Evolutionary conservation across 2,113 vertebrate genomes (phyloP), one percentile per base, ranked within the genome.

Genomic region (Butorides virescens): DNA sequence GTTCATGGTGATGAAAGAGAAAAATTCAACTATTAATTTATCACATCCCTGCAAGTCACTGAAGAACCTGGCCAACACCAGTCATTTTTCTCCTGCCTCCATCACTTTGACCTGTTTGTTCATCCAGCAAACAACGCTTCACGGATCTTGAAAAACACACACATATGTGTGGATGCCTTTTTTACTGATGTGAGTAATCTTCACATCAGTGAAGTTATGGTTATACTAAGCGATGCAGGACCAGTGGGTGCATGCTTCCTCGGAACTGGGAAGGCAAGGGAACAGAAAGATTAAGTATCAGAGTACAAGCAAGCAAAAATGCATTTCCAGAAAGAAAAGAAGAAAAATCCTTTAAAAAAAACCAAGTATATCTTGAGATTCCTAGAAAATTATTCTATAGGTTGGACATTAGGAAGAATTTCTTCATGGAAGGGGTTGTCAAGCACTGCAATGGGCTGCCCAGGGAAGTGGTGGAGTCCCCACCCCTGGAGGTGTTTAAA

Each of bases 231-330:
- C 27, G 36, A 56, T 83, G 39, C 67, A 62, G 74, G n/a, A 66
- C 3, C 23, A 72, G 44, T 1, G 23, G 1, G 2, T 11, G 36
- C 3, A 1, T 19, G 16, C 56, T 66, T 72, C 55, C 55, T 59
- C 47, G 8, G 0, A 65, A 91, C 5, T 34, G 19, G 10, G 63
- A 75, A 50, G 37, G 20, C 22, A 86, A 68, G 21, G 34, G 46
- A 68, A 49, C 7, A 44, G 29, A 47, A 71, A 61, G 58, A 52
- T 11, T 10, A 85, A 62, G 34, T 34, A 61, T 10, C 26, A 29
- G 22, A 63, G 18, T 12, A 37, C 11, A 46, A 29, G 23, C 15
- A 53, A 89, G 55, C 11, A 86, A 50, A 93, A 83, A 72, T 8
- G 6, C 4, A 53, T 58, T 62, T 68, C 19, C 14, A 63, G 52